phyloP scores from a whole-genome alignment of 1,140 invertebrate genomes.

The Cotesia chilonis region DNA sequence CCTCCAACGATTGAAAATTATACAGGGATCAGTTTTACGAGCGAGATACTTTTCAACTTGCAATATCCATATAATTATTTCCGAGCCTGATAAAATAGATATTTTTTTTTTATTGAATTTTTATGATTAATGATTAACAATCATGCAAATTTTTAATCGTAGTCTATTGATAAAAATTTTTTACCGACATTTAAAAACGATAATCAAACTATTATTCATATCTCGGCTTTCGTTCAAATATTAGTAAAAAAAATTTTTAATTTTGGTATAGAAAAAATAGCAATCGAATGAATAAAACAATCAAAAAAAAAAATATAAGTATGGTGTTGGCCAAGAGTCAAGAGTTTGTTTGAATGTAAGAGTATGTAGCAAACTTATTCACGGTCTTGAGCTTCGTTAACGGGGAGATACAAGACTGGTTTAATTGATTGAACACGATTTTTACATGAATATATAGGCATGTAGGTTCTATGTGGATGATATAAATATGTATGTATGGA shows the following conservation, averaged over 20 bases:
- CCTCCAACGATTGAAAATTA: conserved; percentile 66
- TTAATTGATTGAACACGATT: conserved; percentile 26
- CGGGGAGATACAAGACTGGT: background rate
- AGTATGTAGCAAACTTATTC: background rate
- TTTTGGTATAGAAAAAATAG: too few relatives aligned
- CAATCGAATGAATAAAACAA: background rate
- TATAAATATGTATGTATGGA: background rate
- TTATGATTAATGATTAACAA: background rate
- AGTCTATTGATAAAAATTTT: too few relatives aligned
- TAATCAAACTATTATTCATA: too few relatives aligned
- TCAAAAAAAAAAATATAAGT: background rate
- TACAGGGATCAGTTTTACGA: conserved; percentile 67
- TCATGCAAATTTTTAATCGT: too few relatives aligned
- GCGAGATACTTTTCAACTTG: conserved; percentile 49
- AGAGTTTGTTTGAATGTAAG: too few relatives aligned
- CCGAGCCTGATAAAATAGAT: background rate
- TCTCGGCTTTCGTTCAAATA: too few relatives aligned
- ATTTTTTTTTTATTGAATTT: conserved; percentile 2
- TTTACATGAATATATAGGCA: conserved; percentile 5
- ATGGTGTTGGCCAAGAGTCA: too few relatives aligned
- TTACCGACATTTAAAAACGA: too few relatives aligned
- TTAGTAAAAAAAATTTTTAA: too few relatives aligned
- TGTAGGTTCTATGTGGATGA: too few relatives aligned
- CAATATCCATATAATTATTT: conserved; percentile 44
- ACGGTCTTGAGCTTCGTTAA: conserved; percentile 6